phyloP scores from a whole-genome alignment of 1,140 invertebrate genomes.

The Magallana ariakensis region DNA sequence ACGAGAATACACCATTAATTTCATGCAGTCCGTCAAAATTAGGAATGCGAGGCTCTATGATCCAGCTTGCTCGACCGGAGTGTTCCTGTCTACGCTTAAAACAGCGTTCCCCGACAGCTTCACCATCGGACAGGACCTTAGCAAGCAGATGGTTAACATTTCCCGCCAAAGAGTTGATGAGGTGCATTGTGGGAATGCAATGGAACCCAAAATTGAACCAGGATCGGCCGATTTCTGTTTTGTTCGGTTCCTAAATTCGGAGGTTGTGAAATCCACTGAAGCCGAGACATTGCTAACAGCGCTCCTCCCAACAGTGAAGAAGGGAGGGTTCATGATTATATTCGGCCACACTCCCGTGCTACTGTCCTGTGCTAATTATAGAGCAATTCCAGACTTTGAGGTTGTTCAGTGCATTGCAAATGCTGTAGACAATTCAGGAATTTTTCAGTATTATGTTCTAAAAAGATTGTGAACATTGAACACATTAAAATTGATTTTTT shows the following conservation, averaged over 20 bases:
- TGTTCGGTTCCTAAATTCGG: slow-evolving; percentile 67
- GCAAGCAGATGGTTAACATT: slow-evolving; percentile 64
- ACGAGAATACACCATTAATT: slow-evolving; percentile 60
- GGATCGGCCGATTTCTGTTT: slow-evolving; percentile 63
- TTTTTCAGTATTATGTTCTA: slow-evolving; percentile 67
- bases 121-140: slow-evolving; percentile 67
- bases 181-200: slow-evolving; percentile 64
- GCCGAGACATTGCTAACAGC: slow-evolving; percentile 60
- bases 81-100: slow-evolving; percentile 63
- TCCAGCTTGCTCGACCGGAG: slow-evolving; percentile 69
- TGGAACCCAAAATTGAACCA: slow-evolving; percentile 61
- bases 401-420: slow-evolving; percentile 59
- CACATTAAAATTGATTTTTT: background rate
- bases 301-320: slow-evolving; percentile 57
- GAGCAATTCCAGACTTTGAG: slow-evolving; percentile 47
- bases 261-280: slow-evolving; percentile 62
- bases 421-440: slow-evolving; percentile 56
- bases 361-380: slow-evolving; percentile 63
- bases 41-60: slow-evolving; percentile 62
- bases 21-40: slow-evolving; percentile 46
- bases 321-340: slow-evolving; percentile 62
- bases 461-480: slow-evolving; percentile 28
- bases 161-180: slow-evolving; percentile 63
- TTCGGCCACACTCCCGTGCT: slow-evolving; percentile 70
- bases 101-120: slow-evolving; percentile 61